Base-by-base conservation (phyloP, 2,888 invertebrate species). In the Ormia ochracea region DNA sequence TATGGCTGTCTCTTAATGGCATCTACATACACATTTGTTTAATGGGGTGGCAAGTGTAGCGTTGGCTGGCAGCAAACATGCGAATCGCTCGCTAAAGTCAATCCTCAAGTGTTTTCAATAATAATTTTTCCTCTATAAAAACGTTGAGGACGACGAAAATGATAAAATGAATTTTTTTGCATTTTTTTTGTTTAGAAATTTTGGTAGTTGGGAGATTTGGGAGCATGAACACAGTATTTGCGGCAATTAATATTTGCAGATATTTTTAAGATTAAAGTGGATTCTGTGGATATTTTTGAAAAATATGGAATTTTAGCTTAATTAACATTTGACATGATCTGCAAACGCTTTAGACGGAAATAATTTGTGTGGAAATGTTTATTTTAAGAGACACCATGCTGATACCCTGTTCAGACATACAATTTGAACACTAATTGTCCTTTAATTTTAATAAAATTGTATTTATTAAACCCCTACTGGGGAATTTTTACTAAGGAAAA, bases 91-190 rank as follows among this genome's bases (percentile, higher is more conserved):
- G 4, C 19, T 43, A n/a, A 41, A 61, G 45, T 58, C 61, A 69
- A 75, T 68, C 59, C 68, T 75, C 75, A 75, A 69, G 75, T 75
- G 75, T 59, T 61, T 75, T 61, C 45, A 45, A 69, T 54, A 38
- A 68, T 54, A 10, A 54, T 75, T 75, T 61, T 61, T 54, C 68
- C 68, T 75, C 66, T 61, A 69, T 48, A 31, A 17, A 52, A 21
- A 31, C 28, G 48, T 50, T 52, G 41, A 52, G 59, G 41, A 59
- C 14, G 38, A 26, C 59, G 59, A 70, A 50, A 50, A 33, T 59
- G 28, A 41, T 59, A 41, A 59, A 70, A 59, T 50, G 38, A 14
- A 58, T 48, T n/a, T 14, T 48, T 45, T 5, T 12, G 5, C 6
- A n/a, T 17, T 2, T 48, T 23, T 48, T 54, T 5, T 23, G 1